These are phyloP conservation scores for Erithacus rubecula DNA, from an alignment of 2,797 vertebrate genomes.

Conservation along the genomic window DNA sequence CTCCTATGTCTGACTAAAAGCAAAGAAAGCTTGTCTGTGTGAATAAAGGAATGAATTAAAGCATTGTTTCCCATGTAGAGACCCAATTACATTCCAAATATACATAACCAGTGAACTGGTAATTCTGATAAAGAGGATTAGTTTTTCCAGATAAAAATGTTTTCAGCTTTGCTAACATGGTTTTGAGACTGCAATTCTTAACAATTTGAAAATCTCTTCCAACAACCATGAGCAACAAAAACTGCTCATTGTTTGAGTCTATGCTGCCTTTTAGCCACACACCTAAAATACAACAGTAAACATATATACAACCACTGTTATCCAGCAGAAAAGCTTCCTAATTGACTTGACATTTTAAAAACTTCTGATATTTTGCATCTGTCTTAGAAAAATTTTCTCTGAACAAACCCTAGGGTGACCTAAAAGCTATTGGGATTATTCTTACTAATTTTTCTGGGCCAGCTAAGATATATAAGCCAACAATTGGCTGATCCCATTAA, in stretches of 20 bases:
- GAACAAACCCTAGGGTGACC: background rate
- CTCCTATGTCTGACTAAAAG: constrained; percentile 41
- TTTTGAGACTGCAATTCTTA: constrained; percentile 22
- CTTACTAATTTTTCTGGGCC: background rate
- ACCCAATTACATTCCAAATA: constrained; percentile 50
- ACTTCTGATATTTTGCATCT: constrained; percentile 13
- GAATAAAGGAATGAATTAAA: constrained; percentile 73
- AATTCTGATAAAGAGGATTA: constrained; percentile 54
- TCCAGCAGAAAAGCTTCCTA: background rate
- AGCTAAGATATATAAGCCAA: background rate
- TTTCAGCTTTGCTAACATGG: constrained; percentile 18
- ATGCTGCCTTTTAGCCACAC: background rate
- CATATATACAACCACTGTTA: background rate
- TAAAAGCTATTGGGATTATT: background rate
- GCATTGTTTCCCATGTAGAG: constrained; percentile 70
- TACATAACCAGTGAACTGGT: constrained; percentile 20
- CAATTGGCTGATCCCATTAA: background rate
- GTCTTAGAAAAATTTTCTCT: background rate
- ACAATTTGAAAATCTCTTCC: constrained; percentile 13
- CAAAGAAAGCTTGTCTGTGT: constrained; percentile 53
- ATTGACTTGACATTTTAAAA: background rate
- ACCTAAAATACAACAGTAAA: constrained; percentile 22
- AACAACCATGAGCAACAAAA: background rate
- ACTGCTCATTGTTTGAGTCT: background rate
- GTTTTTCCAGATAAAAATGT: constrained; percentile 31